Evolutionary conservation across 2,113 vertebrate genomes (phyloP).

Genomic region (Etia nguti): DNA sequence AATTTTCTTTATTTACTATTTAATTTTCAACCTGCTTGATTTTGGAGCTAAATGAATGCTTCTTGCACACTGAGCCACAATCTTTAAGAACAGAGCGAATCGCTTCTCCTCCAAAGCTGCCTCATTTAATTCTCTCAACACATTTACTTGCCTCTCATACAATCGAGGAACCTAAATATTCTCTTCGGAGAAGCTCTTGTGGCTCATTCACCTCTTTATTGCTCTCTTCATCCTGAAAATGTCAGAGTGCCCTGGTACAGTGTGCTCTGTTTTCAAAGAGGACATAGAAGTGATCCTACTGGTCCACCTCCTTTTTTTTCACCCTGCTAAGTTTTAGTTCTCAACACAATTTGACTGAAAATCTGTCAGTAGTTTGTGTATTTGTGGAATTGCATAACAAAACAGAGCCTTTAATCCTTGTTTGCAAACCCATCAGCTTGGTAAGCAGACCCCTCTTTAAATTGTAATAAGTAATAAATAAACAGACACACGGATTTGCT

Average conservation of each 20-base stretch:
- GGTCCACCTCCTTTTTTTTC: not conserved
- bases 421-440: not conserved
- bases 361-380: not conserved
- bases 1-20: not conserved
- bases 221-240: slow-evolving; percentile 9
- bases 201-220: not conserved
- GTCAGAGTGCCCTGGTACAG: not conserved
- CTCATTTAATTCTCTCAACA: not conserved
- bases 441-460: not conserved
- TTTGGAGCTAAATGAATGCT: not conserved
- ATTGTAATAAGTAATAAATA: not conserved
- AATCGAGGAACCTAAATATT: not conserved
- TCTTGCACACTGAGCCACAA: not conserved
- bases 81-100: not conserved
- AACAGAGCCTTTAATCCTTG: not conserved
- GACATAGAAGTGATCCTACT: not conserved
- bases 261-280: slow-evolving; percentile 1
- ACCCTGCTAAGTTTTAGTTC: not conserved
- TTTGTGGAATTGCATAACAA: not conserved
- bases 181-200: not conserved
- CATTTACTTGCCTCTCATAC: not conserved
- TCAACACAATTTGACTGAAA: not conserved
- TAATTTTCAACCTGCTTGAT: not conserved
- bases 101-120: fast-evolving
- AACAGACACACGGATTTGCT: not conserved